phyloP scores from a whole-genome alignment of 64 coral and sea anemone species.

The Montipora sp. region DNA sequence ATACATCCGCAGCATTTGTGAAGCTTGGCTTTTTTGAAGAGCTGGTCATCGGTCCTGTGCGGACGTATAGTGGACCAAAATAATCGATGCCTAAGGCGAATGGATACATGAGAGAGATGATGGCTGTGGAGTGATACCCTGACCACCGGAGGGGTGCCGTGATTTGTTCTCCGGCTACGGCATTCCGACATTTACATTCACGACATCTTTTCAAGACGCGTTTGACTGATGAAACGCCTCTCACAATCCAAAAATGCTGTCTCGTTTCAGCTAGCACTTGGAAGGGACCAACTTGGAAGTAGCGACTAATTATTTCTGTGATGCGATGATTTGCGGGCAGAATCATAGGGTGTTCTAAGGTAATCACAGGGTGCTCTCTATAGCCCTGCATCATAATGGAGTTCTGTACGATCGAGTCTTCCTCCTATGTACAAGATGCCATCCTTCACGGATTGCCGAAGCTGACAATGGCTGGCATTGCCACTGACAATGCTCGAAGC shows the following conservation, averaged over 20 bases:
- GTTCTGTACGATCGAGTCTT: not conserved
- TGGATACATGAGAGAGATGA: no score
- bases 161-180: no score
- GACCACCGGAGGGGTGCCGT: no score
- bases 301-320: no score
- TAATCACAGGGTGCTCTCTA: no score
- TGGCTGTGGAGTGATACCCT: no score
- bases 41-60: no score
- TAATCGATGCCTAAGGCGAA: no score
- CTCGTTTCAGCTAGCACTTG: conserved; percentile 54
- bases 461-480: not conserved
- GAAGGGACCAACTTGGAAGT: no score
- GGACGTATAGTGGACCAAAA: not conserved
- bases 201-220: no score
- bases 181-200: no score
- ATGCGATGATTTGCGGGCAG: conserved; percentile 27
- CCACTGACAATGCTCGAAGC: not conserved
- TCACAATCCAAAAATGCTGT: conserved; percentile 8
- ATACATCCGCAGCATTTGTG: conserved; percentile 13
- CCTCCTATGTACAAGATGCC: conserved; percentile 30
- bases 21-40: not conserved
- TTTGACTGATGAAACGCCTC: no score
- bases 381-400: not conserved
- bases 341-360: not conserved
- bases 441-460: not conserved